Evolutionary conservation across 2,797 vertebrate species (phyloP).

Genomic region (Enoplosus armatus): DNA sequence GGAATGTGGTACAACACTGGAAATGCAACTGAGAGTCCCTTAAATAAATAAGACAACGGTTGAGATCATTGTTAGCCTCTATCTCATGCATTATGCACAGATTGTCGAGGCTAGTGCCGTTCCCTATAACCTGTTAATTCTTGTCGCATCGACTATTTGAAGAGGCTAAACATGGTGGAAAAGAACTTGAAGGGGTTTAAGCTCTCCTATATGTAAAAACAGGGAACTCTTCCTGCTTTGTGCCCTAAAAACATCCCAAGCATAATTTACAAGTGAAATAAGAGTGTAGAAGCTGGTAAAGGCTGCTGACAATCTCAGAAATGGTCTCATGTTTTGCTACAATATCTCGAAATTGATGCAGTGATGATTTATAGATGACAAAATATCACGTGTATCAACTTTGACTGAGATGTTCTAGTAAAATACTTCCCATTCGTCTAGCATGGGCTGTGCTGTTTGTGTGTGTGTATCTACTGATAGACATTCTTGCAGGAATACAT

Average conservation of each 20-base stretch:
- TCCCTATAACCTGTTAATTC: background rate
- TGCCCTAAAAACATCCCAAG: background rate
- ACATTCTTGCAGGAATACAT: background rate
- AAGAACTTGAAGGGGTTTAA: background rate
- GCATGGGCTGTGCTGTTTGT: background rate
- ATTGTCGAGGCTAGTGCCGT: background rate
- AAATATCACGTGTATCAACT: background rate
- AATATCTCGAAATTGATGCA: background rate
- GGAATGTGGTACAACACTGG: background rate
- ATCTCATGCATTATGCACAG: background rate
- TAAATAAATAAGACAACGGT: background rate
- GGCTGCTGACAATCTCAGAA: background rate
- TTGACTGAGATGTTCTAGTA: background rate
- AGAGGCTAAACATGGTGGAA: conserved; percentile 7
- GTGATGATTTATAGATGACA: background rate
- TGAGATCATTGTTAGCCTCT: background rate
- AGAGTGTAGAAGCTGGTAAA: background rate
- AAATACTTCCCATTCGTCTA: background rate
- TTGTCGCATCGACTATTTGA: background rate
- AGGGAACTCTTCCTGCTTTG: background rate
- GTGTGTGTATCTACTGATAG: background rate
- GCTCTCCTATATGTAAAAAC: background rate
- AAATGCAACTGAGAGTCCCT: background rate
- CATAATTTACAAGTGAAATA: background rate
- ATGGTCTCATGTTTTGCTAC: background rate